Conservation (phyloP, 2,888 invertebrate genomes). For the Buathra laborator region DNA sequence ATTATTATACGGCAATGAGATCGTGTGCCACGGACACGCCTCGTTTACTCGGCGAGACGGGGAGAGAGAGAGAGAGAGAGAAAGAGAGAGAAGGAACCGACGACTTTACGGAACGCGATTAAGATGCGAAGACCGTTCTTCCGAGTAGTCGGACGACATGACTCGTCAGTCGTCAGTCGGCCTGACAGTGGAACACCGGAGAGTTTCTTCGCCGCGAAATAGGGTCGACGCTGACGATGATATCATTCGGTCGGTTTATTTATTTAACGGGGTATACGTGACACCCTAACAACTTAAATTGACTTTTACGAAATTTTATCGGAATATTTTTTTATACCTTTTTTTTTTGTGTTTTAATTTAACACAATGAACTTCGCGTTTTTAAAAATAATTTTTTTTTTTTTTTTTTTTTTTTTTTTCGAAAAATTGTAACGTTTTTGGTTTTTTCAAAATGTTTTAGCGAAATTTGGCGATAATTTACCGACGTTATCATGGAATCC, state of each 20-base stretch:
- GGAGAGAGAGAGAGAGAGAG: no score
- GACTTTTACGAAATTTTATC: background rate
- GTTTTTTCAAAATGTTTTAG: background rate
- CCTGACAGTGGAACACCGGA: conserved; percentile 9
- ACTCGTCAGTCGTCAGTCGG: conserved; percentile 61
- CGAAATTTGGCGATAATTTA: background rate
- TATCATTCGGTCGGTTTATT: background rate
- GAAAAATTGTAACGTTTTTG: background rate
- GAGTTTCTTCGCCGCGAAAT: background rate
- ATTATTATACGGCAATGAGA: background rate
- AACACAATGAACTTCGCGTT: background rate
- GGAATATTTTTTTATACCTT: background rate
- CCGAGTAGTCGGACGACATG: conserved; percentile 47
- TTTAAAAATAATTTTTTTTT: conserved; percentile 1
- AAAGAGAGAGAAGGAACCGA: background rate
- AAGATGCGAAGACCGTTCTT: conserved; percentile 64
- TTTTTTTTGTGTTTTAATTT: background rate
- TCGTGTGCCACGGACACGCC: conserved; percentile 11
- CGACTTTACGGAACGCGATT: conserved; percentile 52
- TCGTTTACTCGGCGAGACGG: background rate
- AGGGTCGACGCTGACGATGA: background rate
- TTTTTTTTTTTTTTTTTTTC: conserved; percentile 10
- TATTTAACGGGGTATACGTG: background rate
- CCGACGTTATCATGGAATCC: conserved; percentile 89
- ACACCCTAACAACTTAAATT: background rate